phyloP scores from a whole-genome alignment of 2,888 invertebrate species.

The Homarus gammarus region DNA sequence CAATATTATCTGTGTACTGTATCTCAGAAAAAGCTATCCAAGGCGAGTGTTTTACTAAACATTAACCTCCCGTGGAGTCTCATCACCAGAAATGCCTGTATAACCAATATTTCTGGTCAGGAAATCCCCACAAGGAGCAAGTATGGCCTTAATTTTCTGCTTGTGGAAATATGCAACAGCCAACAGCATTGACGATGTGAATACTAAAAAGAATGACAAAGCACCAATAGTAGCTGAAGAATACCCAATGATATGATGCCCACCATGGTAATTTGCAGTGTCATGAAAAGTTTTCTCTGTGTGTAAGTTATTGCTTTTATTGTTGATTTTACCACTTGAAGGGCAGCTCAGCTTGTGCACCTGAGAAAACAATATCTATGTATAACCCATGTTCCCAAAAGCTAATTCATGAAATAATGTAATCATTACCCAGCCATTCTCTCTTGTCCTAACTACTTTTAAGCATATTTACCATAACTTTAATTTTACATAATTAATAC shows the following conservation, averaged over 20 bases:
- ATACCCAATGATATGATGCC: conserved; percentile 37
- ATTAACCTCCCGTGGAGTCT: conserved; percentile 73
- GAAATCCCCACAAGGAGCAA: conserved; percentile 77
- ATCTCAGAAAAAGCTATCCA: no score
- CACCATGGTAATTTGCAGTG: neutral
- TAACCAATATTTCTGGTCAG: conserved; percentile 77
- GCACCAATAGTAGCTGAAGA: conserved; percentile 65
- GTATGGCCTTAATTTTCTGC: conserved; percentile 30
- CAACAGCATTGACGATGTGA: conserved; percentile 62
- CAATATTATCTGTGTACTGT: no score
- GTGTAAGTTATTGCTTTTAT: neutral
- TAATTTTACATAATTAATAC: no score
- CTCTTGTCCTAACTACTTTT: no score
- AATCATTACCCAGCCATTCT: no score
- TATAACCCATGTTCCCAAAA: no score
- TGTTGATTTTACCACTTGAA: neutral
- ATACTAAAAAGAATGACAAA: conserved; percentile 68
- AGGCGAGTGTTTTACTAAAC: conserved; percentile 50
- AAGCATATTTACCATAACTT: no score
- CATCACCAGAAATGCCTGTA: conserved; percentile 70
- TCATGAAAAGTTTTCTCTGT: neutral
- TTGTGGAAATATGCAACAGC: conserved; percentile 70
- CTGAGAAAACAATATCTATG: conserved; percentile 20
- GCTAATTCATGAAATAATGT: no score
- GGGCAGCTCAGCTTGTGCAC: conserved; percentile 40